phyloP scores from a whole-genome alignment of 1,140 invertebrate genomes.

The Drepana arcuata region DNA sequence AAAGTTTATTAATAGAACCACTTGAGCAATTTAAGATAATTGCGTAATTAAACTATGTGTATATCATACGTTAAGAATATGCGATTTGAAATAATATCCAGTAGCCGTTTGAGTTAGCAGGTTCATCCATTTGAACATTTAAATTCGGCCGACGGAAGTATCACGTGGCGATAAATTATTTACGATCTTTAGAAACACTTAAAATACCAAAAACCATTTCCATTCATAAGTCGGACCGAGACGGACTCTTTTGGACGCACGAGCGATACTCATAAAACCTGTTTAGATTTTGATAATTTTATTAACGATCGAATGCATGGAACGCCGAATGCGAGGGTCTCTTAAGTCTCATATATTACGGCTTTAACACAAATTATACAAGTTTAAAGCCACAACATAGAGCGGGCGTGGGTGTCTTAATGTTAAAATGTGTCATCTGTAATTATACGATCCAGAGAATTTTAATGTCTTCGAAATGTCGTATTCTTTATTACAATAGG shows the following conservation, averaged over 20 bases:
- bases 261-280: constrained; percentile 58
- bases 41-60: constrained; percentile 7
- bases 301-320: constrained; percentile 64
- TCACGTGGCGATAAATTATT: constrained; percentile 66
- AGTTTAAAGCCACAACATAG: constrained; percentile 65
- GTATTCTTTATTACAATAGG: constrained; percentile 64
- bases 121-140: constrained; percentile 46
- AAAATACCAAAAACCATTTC: constrained; percentile 67
- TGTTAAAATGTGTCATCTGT: constrained; percentile 68
- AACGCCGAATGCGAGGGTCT: constrained; percentile 44
- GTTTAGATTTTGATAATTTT: constrained; percentile 72
- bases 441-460: constrained; percentile 63
- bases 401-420: constrained; percentile 61
- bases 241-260: constrained; percentile 39
- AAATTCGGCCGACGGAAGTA: constrained; percentile 62
- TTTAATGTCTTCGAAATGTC: constrained; percentile 65
- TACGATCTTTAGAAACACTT: constrained; percentile 63
- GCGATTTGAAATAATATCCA: constrained; percentile 31
- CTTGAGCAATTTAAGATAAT: constrained; percentile 9
- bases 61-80: constrained; percentile 8
- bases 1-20: constrained; percentile 10
- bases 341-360: constrained; percentile 66
- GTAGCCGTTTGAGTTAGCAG: constrained; percentile 43
- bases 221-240: constrained; percentile 62
- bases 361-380: constrained; percentile 71